Evolutionary conservation across 2,888 invertebrate genomes (phyloP).

Genomic region (Griposia aprilina): DNA sequence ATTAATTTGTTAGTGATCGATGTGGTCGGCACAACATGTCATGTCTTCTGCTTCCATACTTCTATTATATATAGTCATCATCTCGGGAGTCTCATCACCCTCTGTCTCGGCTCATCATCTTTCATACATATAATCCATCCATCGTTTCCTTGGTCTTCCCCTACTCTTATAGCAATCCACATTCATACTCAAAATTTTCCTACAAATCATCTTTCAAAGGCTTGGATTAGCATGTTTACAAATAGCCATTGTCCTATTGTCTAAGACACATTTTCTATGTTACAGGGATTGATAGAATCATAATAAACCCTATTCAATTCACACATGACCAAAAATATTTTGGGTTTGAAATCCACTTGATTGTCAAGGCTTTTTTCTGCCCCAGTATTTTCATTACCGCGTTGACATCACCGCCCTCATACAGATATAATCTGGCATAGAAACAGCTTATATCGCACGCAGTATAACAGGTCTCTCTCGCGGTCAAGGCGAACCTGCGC

Average conservation of each 20-base stretch:
- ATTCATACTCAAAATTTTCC: not conserved
- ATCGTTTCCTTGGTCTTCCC: not conserved
- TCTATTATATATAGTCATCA: not conserved
- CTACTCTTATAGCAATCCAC: not conserved
- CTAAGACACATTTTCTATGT: not conserved
- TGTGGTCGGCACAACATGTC: too few species aligned
- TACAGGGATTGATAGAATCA: not conserved
- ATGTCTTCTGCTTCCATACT: not conserved
- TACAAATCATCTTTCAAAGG: not conserved
- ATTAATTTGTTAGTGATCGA: not conserved
- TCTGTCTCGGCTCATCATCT: not conserved
- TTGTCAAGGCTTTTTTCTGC: constrained; percentile 24
- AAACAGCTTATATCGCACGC: constrained; percentile 44
- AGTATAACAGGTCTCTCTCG: constrained; percentile 71
- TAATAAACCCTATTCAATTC: not conserved
- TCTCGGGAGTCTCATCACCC: not conserved
- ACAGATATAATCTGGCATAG: constrained; percentile 44
- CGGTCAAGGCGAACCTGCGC: constrained; percentile 79
- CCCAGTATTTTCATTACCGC: constrained; percentile 39
- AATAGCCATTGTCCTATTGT: not conserved
- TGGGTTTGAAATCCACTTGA: not conserved
- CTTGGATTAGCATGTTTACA: not conserved
- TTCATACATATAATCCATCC: not conserved
- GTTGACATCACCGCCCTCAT: constrained; percentile 44
- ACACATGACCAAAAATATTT: too few species aligned